phyloP scores from a whole-genome alignment of 2,888 invertebrate genomes.

The Teleiodes luculella region DNA sequence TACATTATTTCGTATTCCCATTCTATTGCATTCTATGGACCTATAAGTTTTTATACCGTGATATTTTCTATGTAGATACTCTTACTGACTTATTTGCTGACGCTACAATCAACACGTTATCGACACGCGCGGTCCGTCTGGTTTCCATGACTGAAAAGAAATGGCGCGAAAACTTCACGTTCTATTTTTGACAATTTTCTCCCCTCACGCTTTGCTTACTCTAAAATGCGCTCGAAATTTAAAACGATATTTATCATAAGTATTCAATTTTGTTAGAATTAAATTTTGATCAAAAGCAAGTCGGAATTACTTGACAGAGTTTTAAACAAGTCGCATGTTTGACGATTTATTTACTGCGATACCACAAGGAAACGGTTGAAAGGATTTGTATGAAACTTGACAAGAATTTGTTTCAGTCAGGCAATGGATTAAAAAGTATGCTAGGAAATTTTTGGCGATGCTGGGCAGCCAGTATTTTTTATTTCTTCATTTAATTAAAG shows the following conservation, averaged over 20 bases:
- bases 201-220: conserved; percentile 22
- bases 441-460: background rate
- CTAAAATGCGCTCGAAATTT: background rate
- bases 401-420: too few species aligned
- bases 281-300: too few species aligned
- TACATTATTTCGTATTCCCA: too few species aligned
- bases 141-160: conserved; percentile 32
- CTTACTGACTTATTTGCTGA: conserved; percentile 12
- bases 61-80: background rate
- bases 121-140: conserved; percentile 26
- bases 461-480: background rate
- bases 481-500: background rate
- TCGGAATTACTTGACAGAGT: too few species aligned
- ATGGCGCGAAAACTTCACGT: conserved; percentile 35
- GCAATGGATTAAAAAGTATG: too few species aligned
- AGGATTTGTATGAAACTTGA: too few species aligned
- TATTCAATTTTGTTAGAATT: too few species aligned
- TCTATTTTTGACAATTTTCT: conserved; percentile 20
- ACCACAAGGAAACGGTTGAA: too few species aligned
- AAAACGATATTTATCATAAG: background rate
- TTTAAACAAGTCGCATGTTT: too few species aligned
- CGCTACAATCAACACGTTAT: conserved; percentile 29
- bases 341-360: too few species aligned
- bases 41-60: background rate
- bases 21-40: too few species aligned